Evolutionary conservation across 2,797 vertebrate genomes (phyloP), one percentile per base, ranked within the genome.

Genomic region (Gambelia wislizenii): DNA sequence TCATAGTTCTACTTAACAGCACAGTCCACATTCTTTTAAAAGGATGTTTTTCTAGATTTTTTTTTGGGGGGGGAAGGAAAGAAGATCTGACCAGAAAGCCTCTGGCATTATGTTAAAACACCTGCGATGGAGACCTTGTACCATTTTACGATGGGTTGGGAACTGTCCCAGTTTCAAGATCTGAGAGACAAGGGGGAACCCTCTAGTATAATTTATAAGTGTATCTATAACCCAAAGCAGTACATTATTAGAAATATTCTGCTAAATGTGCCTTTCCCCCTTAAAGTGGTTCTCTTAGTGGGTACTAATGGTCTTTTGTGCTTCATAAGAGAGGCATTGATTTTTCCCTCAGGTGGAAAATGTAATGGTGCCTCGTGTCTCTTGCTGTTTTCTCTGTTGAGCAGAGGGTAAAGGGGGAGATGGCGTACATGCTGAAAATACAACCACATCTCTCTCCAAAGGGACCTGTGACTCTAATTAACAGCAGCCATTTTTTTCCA

Each of bases 391-490:
- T 86, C 80, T 92, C 75, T 87, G 79, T 80, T 89, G 87, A 86
- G 87, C 59, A 3, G 42, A 70, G 61, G 87, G 87, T 91, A 90
- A 70, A 90, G 83, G 92, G 69, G 39, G 84, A 33, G 20, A 20
- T 0, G 0, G 85, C 89, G 78, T 90, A 94, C 81, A 83, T 88
- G 30, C 85, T 93, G 91, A 89, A 94, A 90, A 87, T 84, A 94
- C 89, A 91, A 89, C 39, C 92, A 88, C 88, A 92, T 89, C 91
- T 80, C 54, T 92, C 87, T 91, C 91, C 90, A 74, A 90, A 80
- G 92, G 89, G 69, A 91, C 83, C 89, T 85, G 88, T 87, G 61
- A 90, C 83, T 90, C 89, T 95, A 95, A 94, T 95, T 94, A 94
- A 89, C 0, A 0, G 75, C 84, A 92, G 69, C 92, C 86, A 64